A percentile compares a stretch with the other conserved stretches of the same genome.
These are phyloP conservation scores for Tetheella fluctuosa DNA, from an alignment of 2,888 invertebrate genomes.

Conservation along the genomic window DNA sequence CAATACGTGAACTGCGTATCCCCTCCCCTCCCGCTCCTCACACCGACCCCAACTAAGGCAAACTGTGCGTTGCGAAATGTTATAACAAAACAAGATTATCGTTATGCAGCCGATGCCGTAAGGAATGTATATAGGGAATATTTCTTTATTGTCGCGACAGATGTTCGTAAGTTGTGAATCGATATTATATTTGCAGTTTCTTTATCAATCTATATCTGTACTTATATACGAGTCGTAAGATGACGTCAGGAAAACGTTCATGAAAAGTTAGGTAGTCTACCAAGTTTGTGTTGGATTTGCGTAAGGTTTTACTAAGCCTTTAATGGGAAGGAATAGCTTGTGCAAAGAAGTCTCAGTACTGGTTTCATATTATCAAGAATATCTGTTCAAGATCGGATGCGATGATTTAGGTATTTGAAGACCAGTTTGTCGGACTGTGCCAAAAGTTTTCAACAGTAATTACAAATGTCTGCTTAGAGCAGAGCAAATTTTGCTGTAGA, in stretches of 20 bases:
- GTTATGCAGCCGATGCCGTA: not conserved
- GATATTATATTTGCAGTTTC: not conserved
- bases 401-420: not conserved
- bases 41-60: not conserved
- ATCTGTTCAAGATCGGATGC: not conserved
- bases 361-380: not conserved
- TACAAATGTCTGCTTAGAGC: not conserved
- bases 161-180: not conserved
- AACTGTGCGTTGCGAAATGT: slow-evolving; percentile 2
- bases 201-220: not conserved
- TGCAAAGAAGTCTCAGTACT: no score
- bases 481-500: not conserved
- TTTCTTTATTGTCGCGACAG: not conserved
- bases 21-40: not conserved
- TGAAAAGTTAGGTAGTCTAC: no score
- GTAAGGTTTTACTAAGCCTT: no score
- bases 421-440: not conserved
- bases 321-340: no score
- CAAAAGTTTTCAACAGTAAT: not conserved
- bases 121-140: not conserved
- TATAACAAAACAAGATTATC: slow-evolving; percentile 1
- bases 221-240: not conserved
- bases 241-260: no score
- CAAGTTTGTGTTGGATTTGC: no score
- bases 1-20: slow-evolving; percentile 5